These are phyloP conservation scores for Sebastes melanostomus DNA, from an alignment of 2,797 vertebrate species.

Conservation along the genomic window DNA sequence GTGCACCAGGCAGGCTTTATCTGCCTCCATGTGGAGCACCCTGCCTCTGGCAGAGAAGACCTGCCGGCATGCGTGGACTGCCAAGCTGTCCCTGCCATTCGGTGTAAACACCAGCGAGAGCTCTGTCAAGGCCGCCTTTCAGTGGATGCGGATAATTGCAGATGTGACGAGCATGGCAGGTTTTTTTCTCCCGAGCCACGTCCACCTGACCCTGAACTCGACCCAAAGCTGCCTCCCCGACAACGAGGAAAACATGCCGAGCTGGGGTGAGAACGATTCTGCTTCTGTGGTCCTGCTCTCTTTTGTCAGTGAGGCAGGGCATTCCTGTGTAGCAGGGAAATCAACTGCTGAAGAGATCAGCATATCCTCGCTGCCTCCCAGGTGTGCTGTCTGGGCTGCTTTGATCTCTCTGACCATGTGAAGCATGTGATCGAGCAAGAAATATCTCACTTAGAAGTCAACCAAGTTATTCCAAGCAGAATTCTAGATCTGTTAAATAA, in stretches of 20 bases:
- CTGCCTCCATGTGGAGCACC: constrained; percentile 51
- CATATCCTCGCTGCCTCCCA: not conserved
- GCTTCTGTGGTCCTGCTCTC: not conserved
- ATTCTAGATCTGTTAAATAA: constrained; percentile 21
- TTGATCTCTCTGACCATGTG: not conserved
- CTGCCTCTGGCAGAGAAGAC: constrained; percentile 49
- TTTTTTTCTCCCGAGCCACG: constrained; percentile 19
- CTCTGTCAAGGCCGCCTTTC: constrained; percentile 34
- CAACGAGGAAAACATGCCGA: constrained; percentile 24
- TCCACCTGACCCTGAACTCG: constrained; percentile 39
- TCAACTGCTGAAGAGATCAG: constrained; percentile 34
- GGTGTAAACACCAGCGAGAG: constrained; percentile 23
- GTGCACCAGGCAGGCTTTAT: constrained; percentile 54
- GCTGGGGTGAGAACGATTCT: not conserved
- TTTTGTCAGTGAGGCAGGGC: constrained; percentile 1
- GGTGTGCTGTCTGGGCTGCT: not conserved
- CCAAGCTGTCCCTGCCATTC: constrained; percentile 35
- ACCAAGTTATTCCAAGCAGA: not conserved
- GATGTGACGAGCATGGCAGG: constrained; percentile 34
- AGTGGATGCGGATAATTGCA: constrained; percentile 42
- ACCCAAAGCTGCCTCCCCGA: constrained; percentile 8
- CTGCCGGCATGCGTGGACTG: constrained; percentile 22
- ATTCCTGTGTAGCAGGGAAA: constrained; percentile 8
- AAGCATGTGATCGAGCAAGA: not conserved
- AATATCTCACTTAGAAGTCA: not conserved